These are phyloP conservation scores for Lacerta bilineata DNA, from an alignment of 2,797 vertebrate genomes.

Conservation along the genomic window DNA sequence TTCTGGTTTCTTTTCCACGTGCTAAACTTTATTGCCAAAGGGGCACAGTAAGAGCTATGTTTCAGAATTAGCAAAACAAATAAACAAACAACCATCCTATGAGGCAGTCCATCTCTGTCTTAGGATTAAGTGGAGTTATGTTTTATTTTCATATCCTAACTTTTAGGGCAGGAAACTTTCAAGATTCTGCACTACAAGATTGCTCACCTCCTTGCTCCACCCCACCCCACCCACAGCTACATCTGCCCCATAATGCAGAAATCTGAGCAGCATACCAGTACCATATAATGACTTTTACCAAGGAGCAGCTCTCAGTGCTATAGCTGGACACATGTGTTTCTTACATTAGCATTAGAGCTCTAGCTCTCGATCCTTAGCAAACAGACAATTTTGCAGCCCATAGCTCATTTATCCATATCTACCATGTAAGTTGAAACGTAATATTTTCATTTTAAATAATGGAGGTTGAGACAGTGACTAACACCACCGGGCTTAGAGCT, in stretches of 20 bases:
- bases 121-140: no score
- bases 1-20: no score
- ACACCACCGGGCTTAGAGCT: background rate
- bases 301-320: background rate
- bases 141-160: no score
- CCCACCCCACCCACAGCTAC: no score
- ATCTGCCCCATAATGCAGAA: background rate
- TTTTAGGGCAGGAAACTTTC: background rate
- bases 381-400: background rate
- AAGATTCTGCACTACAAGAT: background rate
- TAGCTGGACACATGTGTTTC: background rate
- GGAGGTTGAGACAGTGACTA: background rate
- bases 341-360: background rate
- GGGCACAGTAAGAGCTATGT: background rate
- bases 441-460: background rate
- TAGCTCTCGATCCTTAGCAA: background rate
- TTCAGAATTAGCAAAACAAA: no score
- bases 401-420: background rate
- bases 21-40: background rate
- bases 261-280: background rate
- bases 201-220: no score
- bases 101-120: background rate
- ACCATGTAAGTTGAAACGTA: no score
- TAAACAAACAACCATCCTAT: background rate
- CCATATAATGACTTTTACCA: background rate